Evolutionary conservation across 2,888 invertebrate genomes (phyloP).

Genomic region (Deilephila porcellus): DNA sequence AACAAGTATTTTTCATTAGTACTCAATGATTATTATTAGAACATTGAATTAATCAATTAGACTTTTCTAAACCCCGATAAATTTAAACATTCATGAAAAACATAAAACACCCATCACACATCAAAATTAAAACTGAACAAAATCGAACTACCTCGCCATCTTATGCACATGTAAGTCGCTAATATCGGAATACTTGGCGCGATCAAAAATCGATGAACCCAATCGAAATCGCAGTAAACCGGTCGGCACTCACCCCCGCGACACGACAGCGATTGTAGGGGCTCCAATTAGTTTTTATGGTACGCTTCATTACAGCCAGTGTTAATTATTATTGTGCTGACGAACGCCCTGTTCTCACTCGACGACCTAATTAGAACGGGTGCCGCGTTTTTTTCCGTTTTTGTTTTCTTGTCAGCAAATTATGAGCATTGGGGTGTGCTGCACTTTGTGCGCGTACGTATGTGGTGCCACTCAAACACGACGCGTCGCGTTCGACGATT

Average conservation of each 20-base stretch:
- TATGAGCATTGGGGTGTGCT: conserved; percentile 72
- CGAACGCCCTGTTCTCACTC: conserved; percentile 81
- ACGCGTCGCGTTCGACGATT: conserved; percentile 47
- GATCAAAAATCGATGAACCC: conserved; percentile 58
- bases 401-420: conserved; percentile 77
- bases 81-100: too few relatives aligned
- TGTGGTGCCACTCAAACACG: conserved; percentile 54
- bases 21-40: too few relatives aligned
- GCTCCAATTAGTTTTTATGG: conserved; percentile 83
- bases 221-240: conserved; percentile 58
- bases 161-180: neutral
- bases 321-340: conserved; percentile 84
- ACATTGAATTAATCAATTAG: too few relatives aligned
- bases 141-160: neutral
- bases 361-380: conserved; percentile 82
- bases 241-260: conserved; percentile 60
- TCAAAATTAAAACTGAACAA: too few relatives aligned
- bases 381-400: conserved; percentile 65
- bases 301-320: conserved; percentile 82
- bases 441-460: conserved; percentile 54
- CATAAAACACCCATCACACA: too few relatives aligned
- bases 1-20: too few relatives aligned
- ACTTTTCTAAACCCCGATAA: too few relatives aligned
- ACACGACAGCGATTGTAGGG: conserved; percentile 67
- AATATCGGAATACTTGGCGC: conserved; percentile 24